A percentile compares a stretch with the other conserved stretches of the same genome.
phyloP scores from a whole-genome alignment of 92 coral and sea anemone species.

The Epizoanthus ramosus region DNA sequence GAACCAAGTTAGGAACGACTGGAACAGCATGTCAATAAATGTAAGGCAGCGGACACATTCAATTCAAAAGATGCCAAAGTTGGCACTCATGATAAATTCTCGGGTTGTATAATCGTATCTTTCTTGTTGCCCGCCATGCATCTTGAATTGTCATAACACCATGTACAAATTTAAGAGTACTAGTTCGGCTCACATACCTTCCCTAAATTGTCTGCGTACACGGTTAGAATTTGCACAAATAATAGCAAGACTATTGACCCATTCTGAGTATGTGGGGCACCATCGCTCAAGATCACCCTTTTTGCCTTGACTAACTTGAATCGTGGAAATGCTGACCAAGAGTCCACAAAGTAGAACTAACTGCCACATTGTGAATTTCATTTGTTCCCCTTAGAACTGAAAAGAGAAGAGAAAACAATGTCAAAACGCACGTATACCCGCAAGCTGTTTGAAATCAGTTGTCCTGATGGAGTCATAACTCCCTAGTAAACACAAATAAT shows the following conservation, averaged over 20 bases:
- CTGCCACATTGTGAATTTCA: conserved; percentile 2
- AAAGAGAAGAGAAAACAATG: background rate
- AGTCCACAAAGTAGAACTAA: background rate
- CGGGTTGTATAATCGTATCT: too few relatives aligned
- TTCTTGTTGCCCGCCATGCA: too few relatives aligned
- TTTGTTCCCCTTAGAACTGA: background rate
- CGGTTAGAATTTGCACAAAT: background rate
- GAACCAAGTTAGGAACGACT: too few relatives aligned
- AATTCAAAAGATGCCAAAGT: too few relatives aligned
- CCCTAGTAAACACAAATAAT: conserved; percentile 10
- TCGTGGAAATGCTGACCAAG: background rate
- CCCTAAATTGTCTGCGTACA: too few relatives aligned
- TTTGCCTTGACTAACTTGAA: conserved; percentile 17
- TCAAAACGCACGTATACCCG: background rate
- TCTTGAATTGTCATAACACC: too few relatives aligned
- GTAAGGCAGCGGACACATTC: too few relatives aligned
- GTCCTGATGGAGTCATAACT: background rate
- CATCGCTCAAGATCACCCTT: conserved; percentile 12
- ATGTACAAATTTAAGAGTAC: too few relatives aligned
- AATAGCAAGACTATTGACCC: conserved; percentile 17
- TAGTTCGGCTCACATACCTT: too few relatives aligned
- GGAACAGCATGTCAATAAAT: too few relatives aligned
- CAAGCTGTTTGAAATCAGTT: background rate
- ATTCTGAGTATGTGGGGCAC: conserved; percentile 26
- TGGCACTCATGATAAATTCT: too few relatives aligned